Conservation (phyloP, 2,888 invertebrate species). For the Brachyptera putata region DNA sequence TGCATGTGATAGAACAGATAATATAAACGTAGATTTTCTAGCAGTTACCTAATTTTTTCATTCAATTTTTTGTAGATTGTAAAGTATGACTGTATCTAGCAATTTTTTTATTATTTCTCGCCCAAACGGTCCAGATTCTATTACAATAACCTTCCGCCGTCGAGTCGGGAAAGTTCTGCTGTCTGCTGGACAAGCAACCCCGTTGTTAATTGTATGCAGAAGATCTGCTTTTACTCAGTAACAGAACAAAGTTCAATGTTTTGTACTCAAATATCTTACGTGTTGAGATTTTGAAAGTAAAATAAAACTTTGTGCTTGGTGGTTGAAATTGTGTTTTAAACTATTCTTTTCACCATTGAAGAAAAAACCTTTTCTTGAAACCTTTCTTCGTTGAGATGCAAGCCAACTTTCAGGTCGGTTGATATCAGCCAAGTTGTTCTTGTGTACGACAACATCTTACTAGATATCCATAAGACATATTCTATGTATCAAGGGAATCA, state of each 20-base stretch:
- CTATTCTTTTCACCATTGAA: no score
- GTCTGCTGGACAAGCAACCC: neutral
- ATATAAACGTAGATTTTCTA: conserved; percentile 15
- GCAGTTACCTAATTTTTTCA: conserved; percentile 18
- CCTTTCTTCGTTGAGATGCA: no score
- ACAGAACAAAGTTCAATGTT: conserved; percentile 28
- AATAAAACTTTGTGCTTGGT: conserved; percentile 32
- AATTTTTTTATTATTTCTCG: conserved; percentile 25
- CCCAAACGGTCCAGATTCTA: conserved; percentile 9
- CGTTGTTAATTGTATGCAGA: neutral
- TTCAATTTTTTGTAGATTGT: neutral
- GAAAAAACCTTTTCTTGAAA: no score
- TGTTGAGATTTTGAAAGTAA: conserved; percentile 25
- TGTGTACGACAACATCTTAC: no score
- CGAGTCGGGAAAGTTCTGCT: neutral
- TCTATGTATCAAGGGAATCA: no score
- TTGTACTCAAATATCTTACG: conserved; percentile 31
- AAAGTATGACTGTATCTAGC: neutral
- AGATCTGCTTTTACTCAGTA: neutral
- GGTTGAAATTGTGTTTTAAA: conserved; percentile 1
- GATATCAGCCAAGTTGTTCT: no score
- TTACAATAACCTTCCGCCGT: neutral
- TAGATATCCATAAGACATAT: no score
- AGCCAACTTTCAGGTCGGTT: no score
- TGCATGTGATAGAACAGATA: conserved; percentile 17